Base-by-base conservation (phyloP, 2,888 invertebrate genomes). In the Empis stercorea region DNA sequence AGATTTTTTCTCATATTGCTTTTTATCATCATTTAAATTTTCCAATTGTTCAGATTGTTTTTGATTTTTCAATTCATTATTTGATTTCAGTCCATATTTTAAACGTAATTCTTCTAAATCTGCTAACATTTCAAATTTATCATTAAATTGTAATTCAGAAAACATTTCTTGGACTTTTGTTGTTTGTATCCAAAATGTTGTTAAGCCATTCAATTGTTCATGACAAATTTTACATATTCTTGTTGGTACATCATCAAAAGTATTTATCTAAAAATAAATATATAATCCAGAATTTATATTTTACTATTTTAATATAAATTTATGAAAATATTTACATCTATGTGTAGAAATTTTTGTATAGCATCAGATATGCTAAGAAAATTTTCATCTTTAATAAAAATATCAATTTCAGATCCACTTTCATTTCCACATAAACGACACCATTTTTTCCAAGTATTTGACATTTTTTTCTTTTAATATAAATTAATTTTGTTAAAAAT, bases 81-180 rank as follows among this genome's bases (percentile, higher is more conserved):
- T 34, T n/a, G n/a, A 34, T 34, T 23, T 16, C 1, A 42, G 9
- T 3, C 42, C 42, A 16, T 42, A 42, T 30, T 42, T 30, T 5
- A 13, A 14, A 11, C 14, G 17, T 30, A 42, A 30, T 13, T 30
- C 15, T 10, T 30, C 16, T 16, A 42, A 42, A 42, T 42, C 42
- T 4, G 20, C 16, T 11, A 14, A 15, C 10, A 30, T 15, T 9
- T 30, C 16, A 30, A 30, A 30, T 30, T 42, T 30, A 10, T 42
- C 30, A 42, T 16, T 30, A 16, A 42, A 30, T 42, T 15, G 15
- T 15, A 42, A 16, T 10, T 42, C 30, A 4, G 14, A 30, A 30
- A 42, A 42, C 42, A 42, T 42, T 42, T 30, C 30, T 42, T 42
- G 30, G 15, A 42, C 42, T 42, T 30, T 42, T 14, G 30, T 4